Percentiles rank a stretch among this genome's conserved stretches.
Conservation (phyloP, 2,888 invertebrate genomes). For the Lamellibrachia satsuma region DNA sequence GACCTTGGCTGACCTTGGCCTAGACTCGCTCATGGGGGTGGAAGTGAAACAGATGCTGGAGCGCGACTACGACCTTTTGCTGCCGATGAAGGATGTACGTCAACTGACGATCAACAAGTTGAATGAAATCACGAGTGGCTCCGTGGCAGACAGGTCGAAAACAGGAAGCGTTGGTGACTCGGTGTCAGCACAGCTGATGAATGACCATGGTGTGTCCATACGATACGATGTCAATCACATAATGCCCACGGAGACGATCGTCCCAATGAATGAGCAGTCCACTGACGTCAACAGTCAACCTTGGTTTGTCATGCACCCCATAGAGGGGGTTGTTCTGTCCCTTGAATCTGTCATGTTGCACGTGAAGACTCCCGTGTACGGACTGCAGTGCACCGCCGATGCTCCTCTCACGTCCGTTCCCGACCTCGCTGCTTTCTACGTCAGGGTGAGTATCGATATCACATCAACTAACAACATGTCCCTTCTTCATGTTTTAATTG, state of each 20-base stretch:
- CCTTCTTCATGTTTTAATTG: not conserved
- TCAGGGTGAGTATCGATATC: conserved; percentile 55
- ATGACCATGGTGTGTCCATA: conserved; percentile 36
- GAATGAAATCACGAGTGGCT: conserved; percentile 33
- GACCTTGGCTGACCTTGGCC: conserved; percentile 91
- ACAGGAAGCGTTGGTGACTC: not conserved
- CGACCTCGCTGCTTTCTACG: conserved; percentile 73
- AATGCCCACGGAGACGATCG: conserved; percentile 78
- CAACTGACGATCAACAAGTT: conserved; percentile 61
- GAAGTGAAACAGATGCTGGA: conserved; percentile 97
- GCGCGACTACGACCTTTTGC: conserved; percentile 87
- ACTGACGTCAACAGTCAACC: conserved; percentile 38
- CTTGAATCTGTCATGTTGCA: conserved; percentile 78
- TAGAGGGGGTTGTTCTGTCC: conserved; percentile 70
- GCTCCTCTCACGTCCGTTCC: conserved; percentile 79
- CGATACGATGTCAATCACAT: conserved; percentile 65
- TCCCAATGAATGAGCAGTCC: conserved; percentile 67
- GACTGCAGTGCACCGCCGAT: conserved; percentile 85
- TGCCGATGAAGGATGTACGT: conserved; percentile 91
- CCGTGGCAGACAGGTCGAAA: not conserved
- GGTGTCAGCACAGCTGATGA: not conserved
- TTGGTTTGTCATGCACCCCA: conserved; percentile 62
- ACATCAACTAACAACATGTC: not conserved
- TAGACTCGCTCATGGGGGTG: conserved; percentile 98
- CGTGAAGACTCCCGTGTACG: conserved; percentile 81